Evolutionary conservation across 1,140 invertebrate species (phyloP).

Genomic region (Uloborus diversus): DNA sequence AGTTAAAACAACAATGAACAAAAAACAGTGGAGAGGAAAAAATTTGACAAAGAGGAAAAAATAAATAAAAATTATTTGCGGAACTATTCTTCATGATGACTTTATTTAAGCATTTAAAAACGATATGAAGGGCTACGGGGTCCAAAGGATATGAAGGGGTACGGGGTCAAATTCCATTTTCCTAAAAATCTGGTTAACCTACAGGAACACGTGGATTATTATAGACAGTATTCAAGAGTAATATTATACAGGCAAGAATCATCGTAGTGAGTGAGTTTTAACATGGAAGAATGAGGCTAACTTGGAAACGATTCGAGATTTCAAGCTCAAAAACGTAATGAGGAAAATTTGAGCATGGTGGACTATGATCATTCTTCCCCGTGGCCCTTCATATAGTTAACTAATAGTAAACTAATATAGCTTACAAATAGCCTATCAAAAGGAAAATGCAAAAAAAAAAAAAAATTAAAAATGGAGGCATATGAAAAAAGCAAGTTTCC

Average conservation of each 20-base stretch:
- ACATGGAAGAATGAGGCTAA: not conserved
- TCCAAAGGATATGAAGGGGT: not conserved
- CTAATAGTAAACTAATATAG: no score
- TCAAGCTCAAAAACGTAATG: not conserved
- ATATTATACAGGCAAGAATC: not conserved
- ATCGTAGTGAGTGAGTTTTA: not conserved
- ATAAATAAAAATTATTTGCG: not conserved
- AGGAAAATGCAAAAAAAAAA: no score
- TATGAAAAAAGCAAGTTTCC: no score
- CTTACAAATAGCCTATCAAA: no score
- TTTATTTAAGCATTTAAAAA: no score
- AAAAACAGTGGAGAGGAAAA: slow-evolving; percentile 43
- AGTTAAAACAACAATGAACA: not conserved
- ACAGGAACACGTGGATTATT: not conserved
- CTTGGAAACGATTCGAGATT: not conserved
- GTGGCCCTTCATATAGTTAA: no score
- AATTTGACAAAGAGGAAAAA: not conserved
- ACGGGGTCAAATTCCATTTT: not conserved
- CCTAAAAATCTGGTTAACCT: not conserved
- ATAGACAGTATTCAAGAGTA: no score
- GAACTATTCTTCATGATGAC: not conserved
- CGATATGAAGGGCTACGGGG: not conserved
- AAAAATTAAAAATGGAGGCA: no score
- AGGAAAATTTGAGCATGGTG: no score
- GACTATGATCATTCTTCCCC: no score